Base-by-base conservation (phyloP, 2,113 vertebrate genomes). In the Perca schrenkii region DNA sequence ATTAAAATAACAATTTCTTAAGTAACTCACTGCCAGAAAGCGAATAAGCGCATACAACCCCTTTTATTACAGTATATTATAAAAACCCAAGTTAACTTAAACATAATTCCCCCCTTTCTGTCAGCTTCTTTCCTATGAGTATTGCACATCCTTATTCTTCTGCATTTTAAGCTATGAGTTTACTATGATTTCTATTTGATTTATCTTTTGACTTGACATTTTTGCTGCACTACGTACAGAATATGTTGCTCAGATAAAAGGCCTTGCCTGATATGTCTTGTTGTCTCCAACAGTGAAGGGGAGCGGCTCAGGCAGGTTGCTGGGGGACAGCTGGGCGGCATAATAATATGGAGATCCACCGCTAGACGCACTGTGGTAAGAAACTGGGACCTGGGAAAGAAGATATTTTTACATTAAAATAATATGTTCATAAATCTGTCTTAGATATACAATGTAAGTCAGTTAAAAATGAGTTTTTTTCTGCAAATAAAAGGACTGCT, bases 201-300 rank as follows among this genome's bases (percentile, higher is more conserved):
- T 63, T 47, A 73, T 73, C 21, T 58, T 52, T 80, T 62, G 34
- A 76, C 22, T 34, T 22, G 10, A 77, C 47, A 11, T 22, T 40
- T 61, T 36, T 52, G 21, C 53, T 28, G 64, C 47, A 69, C 63
- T 61, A 40, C 1, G 8, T 25, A 28, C 3, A n/a, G 46, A 83
- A 76, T 72, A 8, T 46, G 36, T 63, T 34, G 40, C 69, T 49
- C 3, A 34, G 56, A 63, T 54, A 53, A 86, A 80, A 64, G 22
- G 12, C 13, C 88, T 89, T 87, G 79, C 93, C 90, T 94, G 97
- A 84, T 99, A 99, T 0, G 98, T 99, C 91, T 97, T 97, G 81
- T 99, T 99, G 95, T 99, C 98, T 8, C 98, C 98, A 82, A 99
- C 98, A 0, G 98, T 99, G 87, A 99, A 99, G 0, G 98, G 97